phyloP scores from a whole-genome alignment of 2,113 vertebrate species.

The Amphilophus citrinellus region DNA sequence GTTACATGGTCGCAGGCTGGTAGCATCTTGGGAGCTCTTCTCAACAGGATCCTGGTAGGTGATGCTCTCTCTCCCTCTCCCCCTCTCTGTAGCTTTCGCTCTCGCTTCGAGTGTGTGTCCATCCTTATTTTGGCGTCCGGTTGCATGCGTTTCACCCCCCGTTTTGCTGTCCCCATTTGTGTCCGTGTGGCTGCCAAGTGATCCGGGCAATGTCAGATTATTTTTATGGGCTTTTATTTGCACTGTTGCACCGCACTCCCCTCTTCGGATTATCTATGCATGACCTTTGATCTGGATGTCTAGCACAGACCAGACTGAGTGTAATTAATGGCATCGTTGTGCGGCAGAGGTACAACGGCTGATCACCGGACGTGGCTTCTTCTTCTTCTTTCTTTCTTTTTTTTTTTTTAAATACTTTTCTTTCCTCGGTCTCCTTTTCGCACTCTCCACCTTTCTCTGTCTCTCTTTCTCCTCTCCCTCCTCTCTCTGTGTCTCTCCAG shows the following conservation, averaged over 20 bases:
- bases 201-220: conserved; percentile 79
- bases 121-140: conserved; percentile 62
- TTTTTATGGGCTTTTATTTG: conserved; percentile 85
- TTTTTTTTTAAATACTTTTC: conserved; percentile 36
- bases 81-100: background rate
- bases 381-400: conserved; percentile 4
- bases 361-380: conserved; percentile 62
- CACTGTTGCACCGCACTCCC: conserved; percentile 76
- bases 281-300: conserved; percentile 94
- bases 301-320: conserved; percentile 82
- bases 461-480: conserved; percentile 17
- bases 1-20: conserved; percentile 88
- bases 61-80: conserved; percentile 69
- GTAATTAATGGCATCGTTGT: conserved; percentile 77
- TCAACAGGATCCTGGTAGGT: conserved; percentile 94
- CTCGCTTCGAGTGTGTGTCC: conserved; percentile 23
- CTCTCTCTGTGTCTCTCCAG: conserved; percentile 40
- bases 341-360: conserved; percentile 69
- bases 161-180: conserved; percentile 42
- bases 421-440: conserved; percentile 47
- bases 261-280: conserved; percentile 87
- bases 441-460: conserved; percentile 15
- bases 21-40: conserved; percentile 90
- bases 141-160: conserved; percentile 53
- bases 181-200: conserved; percentile 35